Evolutionary conservation across 1,140 invertebrate species (phyloP).

Genomic region (Anastatus disparis): DNA sequence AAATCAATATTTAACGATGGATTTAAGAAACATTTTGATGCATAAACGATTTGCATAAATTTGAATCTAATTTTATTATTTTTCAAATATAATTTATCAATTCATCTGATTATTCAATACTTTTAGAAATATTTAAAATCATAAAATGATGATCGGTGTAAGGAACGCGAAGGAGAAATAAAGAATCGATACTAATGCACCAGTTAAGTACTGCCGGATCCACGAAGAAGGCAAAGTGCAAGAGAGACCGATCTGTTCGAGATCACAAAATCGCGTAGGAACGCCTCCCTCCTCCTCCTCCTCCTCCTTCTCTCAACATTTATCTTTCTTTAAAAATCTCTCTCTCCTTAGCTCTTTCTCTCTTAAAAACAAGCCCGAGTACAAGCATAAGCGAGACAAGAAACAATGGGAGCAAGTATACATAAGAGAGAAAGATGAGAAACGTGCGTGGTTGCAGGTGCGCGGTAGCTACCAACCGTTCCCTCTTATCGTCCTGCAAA

Average conservation of each 20-base stretch:
- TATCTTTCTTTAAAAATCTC: too few species aligned
- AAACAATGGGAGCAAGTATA: conserved; percentile 9
- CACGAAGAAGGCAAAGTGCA: neutral
- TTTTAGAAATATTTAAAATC: too few species aligned
- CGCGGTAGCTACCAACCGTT: conserved; percentile 15
- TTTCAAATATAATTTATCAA: too few species aligned
- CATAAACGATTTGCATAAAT: too few species aligned
- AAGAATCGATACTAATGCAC: neutral
- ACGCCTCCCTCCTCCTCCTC: conserved; percentile 15
- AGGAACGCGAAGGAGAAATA: neutral
- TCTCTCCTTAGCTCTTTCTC: neutral
- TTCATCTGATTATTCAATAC: too few species aligned
- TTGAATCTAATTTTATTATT: too few species aligned
- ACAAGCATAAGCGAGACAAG: neutral
- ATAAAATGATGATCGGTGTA: conserved; percentile 3
- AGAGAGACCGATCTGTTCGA: neutral
- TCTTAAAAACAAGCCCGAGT: neutral
- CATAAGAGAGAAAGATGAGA: conserved; percentile 9
- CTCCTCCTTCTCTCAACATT: neutral
- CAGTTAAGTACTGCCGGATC: neutral
- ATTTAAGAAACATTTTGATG: too few species aligned
- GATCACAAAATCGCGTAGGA: conserved; percentile 17
- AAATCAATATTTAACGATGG: too few species aligned
- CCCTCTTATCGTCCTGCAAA: neutral
- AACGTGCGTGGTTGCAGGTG: conserved; percentile 37